Conservation (phyloP, 1,140 invertebrate species). For the Wasmannia auropunctata region DNA sequence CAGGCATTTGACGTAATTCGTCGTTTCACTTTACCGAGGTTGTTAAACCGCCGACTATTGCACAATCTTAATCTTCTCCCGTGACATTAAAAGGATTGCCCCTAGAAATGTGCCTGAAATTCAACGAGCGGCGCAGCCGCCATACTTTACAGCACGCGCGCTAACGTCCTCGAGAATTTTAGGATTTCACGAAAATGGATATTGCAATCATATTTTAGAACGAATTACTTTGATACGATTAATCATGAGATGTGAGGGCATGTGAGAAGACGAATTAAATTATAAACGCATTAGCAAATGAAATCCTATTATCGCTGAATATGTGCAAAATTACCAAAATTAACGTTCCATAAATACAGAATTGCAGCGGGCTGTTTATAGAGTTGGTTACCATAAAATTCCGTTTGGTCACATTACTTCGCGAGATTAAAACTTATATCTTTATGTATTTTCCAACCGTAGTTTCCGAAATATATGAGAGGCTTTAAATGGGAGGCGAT, state of each 20-base stretch:
- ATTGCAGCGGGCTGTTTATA: constrained; percentile 55
- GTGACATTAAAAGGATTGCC: constrained; percentile 53
- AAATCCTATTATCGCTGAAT: constrained; percentile 49
- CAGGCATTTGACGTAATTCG: constrained; percentile 6
- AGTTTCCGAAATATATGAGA: constrained; percentile 2
- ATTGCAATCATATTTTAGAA: constrained; percentile 34
- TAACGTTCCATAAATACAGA: constrained; percentile 20
- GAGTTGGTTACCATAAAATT: constrained; percentile 59
- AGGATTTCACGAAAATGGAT: constrained; percentile 40
- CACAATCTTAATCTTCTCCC: constrained; percentile 35
- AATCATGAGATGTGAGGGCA: constrained; percentile 47
- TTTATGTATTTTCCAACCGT: background rate
- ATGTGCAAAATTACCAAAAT: constrained; percentile 55
- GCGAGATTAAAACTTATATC: constrained; percentile 31
- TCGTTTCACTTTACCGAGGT: background rate
- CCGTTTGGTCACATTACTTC: constrained; percentile 42
- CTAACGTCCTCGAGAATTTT: constrained; percentile 36
- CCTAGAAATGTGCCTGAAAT: constrained; percentile 44
- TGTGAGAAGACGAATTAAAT: constrained; percentile 54
- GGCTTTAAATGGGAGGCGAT: background rate
- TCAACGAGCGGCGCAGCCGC: constrained; percentile 42
- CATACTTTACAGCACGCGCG: constrained; percentile 43
- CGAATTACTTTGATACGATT: constrained; percentile 52
- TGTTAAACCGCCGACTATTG: constrained; percentile 49
- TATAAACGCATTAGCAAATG: constrained; percentile 70